Evolutionary conservation across 2,888 invertebrate genomes (phyloP), one percentile per base, ranked within the genome.

Genomic region (Caenorhabditis afra): DNA sequence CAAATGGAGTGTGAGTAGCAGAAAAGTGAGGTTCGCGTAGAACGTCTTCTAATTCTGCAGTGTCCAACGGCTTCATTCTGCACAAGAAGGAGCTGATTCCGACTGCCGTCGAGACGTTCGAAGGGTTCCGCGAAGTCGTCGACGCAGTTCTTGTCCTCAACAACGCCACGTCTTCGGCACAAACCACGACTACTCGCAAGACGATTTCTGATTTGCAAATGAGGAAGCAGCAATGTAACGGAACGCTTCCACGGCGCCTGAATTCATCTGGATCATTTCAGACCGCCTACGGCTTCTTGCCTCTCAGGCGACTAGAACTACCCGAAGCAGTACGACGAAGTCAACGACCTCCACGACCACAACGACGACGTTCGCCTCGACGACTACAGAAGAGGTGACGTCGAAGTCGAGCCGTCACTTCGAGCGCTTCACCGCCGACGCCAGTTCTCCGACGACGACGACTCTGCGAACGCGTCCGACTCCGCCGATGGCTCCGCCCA

Each of bases 31-130:
- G 3, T 29, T 29, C 29, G 29, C 3, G 29, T 5, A 29, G n/a
- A 70, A n/a, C n/a, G 23, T 53, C 1, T 11, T 23, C 39, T 3
- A 12, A 18, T 22, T 39, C 14, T 71, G 22, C 73, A 89, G 88
- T 87, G 20, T 87, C 87, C 20, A 86, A 87, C 35, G 89, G 89
- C 1, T 89, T 89, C 81, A 89, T 89, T 75, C 84, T 89, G 16
- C 85, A 87, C 81, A 86, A 87, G 62, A 86, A 87, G 44, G 89
- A 89, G 74, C 57, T 89, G 49, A 83, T 89, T 49, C 89, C 89
- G 23, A 89, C 88, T 12, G 89, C 86, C 8, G 82, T 89, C 10
- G 89, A 89, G 67, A 89, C 88, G 0, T 86, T 87, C 58, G 89
- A 90, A 74, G 89, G 85, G 10, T 83, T 89, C 47, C 86, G 89